These are phyloP conservation scores for Candidula unifasciata DNA, from an alignment of 2,888 invertebrate species.

Conservation along the genomic window DNA sequence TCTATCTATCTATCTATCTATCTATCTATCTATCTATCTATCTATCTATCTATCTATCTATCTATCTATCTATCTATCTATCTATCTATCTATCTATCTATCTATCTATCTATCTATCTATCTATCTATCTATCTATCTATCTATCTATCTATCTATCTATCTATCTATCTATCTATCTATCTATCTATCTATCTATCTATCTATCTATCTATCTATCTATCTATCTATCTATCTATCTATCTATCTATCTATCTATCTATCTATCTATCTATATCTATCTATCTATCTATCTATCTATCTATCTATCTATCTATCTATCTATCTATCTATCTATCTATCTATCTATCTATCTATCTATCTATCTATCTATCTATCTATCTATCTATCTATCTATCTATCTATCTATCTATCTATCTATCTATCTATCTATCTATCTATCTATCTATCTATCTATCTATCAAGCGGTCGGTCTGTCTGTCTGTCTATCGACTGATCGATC, in stretches of 20 bases:
- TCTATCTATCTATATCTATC: conserved; percentile 14
- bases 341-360: conserved; percentile 2
- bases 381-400: neutral
- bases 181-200: conserved; percentile 7
- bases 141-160: conserved; percentile 32
- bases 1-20: too few relatives aligned
- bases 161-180: conserved; percentile 19
- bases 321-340: conserved; percentile 17
- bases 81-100: too few relatives aligned
- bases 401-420: too few relatives aligned
- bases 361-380: conserved; percentile 8
- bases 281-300: conserved; percentile 12
- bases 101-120: conserved; percentile 24
- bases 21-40: too few relatives aligned
- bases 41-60: too few relatives aligned
- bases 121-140: conserved; percentile 26
- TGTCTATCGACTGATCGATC: too few relatives aligned
- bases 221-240: conserved; percentile 8
- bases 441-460: conserved; percentile 8
- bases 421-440: conserved; percentile 8
- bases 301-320: conserved; percentile 18
- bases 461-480: neutral
- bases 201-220: conserved; percentile 5
- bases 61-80: too few relatives aligned
- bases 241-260: conserved; percentile 3